Base-by-base conservation (phyloP, 2,113 vertebrate genomes). In the Promerops cafer region DNA sequence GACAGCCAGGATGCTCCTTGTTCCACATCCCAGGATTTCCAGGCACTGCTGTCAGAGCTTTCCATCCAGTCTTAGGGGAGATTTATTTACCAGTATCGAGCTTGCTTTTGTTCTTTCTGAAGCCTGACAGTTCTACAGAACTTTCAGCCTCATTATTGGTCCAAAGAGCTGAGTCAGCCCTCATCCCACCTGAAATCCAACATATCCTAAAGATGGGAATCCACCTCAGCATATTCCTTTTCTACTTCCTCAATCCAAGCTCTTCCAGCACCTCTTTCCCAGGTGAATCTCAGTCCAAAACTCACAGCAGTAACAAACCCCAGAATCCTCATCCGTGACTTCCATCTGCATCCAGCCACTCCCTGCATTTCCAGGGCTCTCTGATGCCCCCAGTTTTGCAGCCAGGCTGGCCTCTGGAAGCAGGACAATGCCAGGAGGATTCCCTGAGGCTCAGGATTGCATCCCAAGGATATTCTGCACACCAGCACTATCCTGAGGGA, bases 21-120 rank as follows among this genome's bases (percentile, higher is more conserved):
- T 80, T 22, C 75, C 79, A 26, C 40, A 24, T 7, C 52, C 52
- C 8, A 4, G 39, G 4, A 6, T 13, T 1, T 7, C 31, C 27
- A 37, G 49, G 61, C 57, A 64, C 27, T 6, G 10, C 19, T 80
- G 35, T 33, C 15, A 31, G 1, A 7, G 56, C 9, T 40, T 56
- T 15, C 56, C 11, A 35, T 6, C 16, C 49, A 21, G 7, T 21
- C 13, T 35, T 11, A 31, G 15, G 16, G 30, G 57, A 56, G 26
- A 57, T 56, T 56, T 15, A 35, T 47, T 47, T 26, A 63, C 9
- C 26, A 23, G 2, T 10, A 8, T 15, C 0, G 1, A 40, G 7
- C 13, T 47, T 49, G 24, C 11, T 56, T 56, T 27, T 57, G 50
- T 5, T 23, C 57, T 42, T 10, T 7, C 13, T 3, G 4, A 17